Evolutionary conservation across 2,113 vertebrate genomes (phyloP).

Genomic region (Ciconia boyciana): DNA sequence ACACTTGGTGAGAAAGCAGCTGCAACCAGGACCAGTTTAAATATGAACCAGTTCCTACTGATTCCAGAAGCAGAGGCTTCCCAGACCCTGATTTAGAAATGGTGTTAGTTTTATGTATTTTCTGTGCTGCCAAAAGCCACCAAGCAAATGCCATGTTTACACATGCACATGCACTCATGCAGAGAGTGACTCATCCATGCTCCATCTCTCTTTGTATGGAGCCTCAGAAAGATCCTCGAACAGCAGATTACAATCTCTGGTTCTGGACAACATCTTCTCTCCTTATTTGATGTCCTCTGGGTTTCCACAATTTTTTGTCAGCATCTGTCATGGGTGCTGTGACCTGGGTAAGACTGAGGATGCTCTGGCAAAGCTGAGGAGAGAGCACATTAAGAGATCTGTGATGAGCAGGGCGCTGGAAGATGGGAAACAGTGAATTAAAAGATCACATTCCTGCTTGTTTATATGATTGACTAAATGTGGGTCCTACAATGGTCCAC

Average conservation of each 20-base stretch:
- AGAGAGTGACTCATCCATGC: neutral
- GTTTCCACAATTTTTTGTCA: neutral
- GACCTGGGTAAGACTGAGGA: conserved; percentile 47
- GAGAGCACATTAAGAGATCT: neutral
- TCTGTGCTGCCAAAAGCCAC: neutral
- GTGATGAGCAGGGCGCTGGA: neutral
- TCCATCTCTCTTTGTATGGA: neutral
- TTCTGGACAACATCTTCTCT: neutral
- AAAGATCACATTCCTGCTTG: neutral
- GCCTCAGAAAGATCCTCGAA: neutral
- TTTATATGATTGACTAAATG: neutral
- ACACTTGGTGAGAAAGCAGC: neutral
- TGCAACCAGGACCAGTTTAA: neutral
- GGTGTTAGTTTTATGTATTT: neutral
- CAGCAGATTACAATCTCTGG: neutral
- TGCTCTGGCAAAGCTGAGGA: conserved; percentile 45
- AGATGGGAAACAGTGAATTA: neutral
- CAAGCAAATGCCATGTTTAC: neutral
- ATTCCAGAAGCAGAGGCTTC: neutral
- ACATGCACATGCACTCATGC: neutral
- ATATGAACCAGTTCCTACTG: neutral
- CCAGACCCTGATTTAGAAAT: neutral
- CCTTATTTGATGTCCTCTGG: neutral
- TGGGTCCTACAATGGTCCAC: neutral
- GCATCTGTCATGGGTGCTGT: conserved; percentile 10